A percentile compares a stretch with the other conserved stretches of the same genome.
These are phyloP conservation scores for Dynastes grantii DNA, from an alignment of 2,888 invertebrate genomes.

Conservation along the genomic window DNA sequence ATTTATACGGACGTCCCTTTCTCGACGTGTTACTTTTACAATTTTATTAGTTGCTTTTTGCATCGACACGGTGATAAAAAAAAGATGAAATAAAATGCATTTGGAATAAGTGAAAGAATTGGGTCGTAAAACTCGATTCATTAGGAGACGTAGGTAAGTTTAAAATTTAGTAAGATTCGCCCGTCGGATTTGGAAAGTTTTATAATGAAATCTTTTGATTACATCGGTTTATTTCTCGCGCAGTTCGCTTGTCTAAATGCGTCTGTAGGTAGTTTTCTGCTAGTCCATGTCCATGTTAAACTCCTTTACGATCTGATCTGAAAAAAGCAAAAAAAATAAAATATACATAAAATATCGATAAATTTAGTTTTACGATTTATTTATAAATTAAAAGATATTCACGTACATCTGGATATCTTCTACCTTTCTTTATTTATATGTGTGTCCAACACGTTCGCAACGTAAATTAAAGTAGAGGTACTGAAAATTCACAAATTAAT, in stretches of 20 bases:
- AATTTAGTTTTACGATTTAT: no score
- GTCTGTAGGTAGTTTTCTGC: no score
- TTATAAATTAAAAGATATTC: no score
- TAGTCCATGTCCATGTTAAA: no score
- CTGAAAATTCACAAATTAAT: no score
- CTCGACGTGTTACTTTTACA: slow-evolving; percentile 23
- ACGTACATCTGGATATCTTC: no score
- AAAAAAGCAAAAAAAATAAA: no score
- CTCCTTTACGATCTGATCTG: no score
- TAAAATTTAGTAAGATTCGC: neutral
- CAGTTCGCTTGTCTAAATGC: neutral
- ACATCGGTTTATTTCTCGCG: neutral
- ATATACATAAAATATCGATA: no score
- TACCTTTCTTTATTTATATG: no score
- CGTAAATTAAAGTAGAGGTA: no score
- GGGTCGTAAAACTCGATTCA: neutral
- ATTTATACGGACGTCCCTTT: slow-evolving; percentile 28
- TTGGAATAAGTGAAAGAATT: slow-evolving; percentile 2
- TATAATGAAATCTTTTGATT: neutral
- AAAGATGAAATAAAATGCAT: slow-evolving; percentile 6
- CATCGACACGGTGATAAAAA: neutral
- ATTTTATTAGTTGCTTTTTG: slow-evolving; percentile 28
- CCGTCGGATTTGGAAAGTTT: slow-evolving; percentile 3
- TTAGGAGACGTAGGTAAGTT: neutral
- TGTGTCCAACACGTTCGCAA: no score